Evolutionary conservation across 2,888 invertebrate species (phyloP).

Genomic region (Dastarcus helophoroides): DNA sequence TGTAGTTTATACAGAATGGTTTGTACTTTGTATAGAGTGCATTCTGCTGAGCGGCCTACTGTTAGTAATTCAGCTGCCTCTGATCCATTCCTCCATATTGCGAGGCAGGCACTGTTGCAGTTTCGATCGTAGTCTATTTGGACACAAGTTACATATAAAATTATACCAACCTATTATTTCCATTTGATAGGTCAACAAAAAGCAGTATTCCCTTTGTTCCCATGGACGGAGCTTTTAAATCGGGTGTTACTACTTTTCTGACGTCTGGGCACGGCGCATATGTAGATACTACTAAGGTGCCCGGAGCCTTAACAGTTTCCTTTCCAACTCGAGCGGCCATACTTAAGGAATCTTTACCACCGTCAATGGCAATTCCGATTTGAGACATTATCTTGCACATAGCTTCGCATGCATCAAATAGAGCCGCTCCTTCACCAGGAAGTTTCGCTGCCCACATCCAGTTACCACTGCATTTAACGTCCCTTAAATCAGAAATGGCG

Average conservation of each 20-base stretch:
- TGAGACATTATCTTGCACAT: constrained; percentile 75
- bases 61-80: too few relatives aligned
- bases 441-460: constrained; percentile 99
- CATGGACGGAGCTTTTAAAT: constrained; percentile 58
- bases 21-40: too few relatives aligned
- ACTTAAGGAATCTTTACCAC: constrained; percentile 94
- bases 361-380: constrained; percentile 85
- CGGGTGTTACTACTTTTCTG: constrained; percentile 77
- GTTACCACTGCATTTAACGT: constrained; percentile 98
- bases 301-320: constrained; percentile 63
- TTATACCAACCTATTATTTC: constrained; percentile 34
- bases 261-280: constrained; percentile 94
- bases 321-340: constrained; percentile 85
- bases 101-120: too few relatives aligned
- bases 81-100: too few relatives aligned
- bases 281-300: constrained; percentile 88
- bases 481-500: constrained; percentile 54
- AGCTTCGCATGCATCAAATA: constrained; percentile 78
- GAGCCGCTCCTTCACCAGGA: constrained; percentile 79
- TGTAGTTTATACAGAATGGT: too few relatives aligned
- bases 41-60: too few relatives aligned
- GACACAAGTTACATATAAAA: too few relatives aligned
- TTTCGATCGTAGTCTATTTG: too few relatives aligned
- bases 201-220: constrained; percentile 55
- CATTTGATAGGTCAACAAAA: constrained; percentile 66